Conservation (phyloP, 2,888 invertebrate genomes). For the Oxycera nigricornis region DNA sequence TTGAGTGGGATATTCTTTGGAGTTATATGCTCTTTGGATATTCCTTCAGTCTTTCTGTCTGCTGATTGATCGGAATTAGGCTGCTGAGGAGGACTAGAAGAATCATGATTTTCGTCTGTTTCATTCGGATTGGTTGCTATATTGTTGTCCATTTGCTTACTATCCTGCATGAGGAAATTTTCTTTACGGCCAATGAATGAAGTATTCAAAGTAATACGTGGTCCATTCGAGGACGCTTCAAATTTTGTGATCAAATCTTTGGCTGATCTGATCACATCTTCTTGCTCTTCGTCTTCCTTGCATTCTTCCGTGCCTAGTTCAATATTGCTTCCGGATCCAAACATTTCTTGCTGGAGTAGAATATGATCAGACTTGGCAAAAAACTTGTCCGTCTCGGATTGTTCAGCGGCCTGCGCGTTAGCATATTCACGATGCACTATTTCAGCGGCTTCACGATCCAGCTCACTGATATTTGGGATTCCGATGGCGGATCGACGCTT, state of each 20-base stretch:
- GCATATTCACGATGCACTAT: conserved; percentile 59
- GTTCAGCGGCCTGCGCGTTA: conserved; percentile 50
- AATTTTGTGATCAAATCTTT: conserved; percentile 69
- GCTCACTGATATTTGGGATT: conserved; percentile 77
- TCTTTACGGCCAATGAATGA: conserved; percentile 45
- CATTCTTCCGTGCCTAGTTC: background rate
- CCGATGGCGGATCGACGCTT: conserved; percentile 68
- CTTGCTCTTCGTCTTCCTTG: conserved; percentile 36
- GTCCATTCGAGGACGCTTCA: conserved; percentile 55
- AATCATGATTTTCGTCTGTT: background rate
- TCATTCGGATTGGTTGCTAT: background rate
- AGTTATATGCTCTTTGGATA: background rate
- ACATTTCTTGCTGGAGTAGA: conserved; percentile 45
- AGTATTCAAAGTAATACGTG: conserved; percentile 44
- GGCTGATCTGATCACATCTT: conserved; percentile 57
- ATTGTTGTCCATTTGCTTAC: conserved; percentile 2
- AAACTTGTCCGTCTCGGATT: conserved; percentile 54
- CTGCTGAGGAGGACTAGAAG: background rate
- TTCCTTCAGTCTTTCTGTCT: no score
- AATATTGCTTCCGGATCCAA: conserved; percentile 36
- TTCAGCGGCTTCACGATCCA: conserved; percentile 79
- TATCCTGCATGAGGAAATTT: conserved; percentile 36
- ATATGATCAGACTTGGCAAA: conserved; percentile 50
- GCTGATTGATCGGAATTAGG: background rate
- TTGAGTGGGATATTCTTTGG: background rate